Evolutionary conservation across 2,888 invertebrate species (phyloP), one percentile per base, ranked within the genome.

Genomic region (Dinocampus coccinellae): DNA sequence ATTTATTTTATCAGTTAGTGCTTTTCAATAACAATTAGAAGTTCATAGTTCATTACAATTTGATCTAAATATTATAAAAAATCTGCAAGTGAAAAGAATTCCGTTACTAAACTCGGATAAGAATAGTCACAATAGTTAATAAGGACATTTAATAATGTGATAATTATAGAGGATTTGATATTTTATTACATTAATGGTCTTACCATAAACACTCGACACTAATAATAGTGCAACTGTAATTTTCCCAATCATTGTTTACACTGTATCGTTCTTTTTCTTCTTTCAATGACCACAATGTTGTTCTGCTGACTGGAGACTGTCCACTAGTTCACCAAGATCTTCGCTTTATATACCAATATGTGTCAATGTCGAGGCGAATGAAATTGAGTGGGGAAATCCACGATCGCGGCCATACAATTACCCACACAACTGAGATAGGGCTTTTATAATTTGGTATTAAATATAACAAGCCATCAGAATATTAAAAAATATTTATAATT

Each of bases 291-390:
- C 72, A 16, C 34, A 67, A 34, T 22, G 62, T 60, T 29, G 29
- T 34, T 52, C 34, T 52, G 16, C 20, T 13, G 33, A 13, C 62
- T 68, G 58, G 57, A 63, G 61, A 77, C 76, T 78, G 77, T 36
- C 57, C 69, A 74, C 72, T 63, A 72, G 53, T 34, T 24, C 58
- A 61, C 70, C 57, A 63, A 74, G 69, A 72, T 63, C 67, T 62
- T 71, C 66, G 71, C 73, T 71, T 79, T 79, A 78, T 79, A 78
- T 79, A 79, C 75, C 70, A 69, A 71, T 64, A 39, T 69, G 73
- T 69, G 55, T 77, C 76, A 78, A 76, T 76, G 77, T 74, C 77
- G 72, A 73, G 70, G 67, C 67, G 74, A 74, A 72, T 70, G 69
- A 61, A 36, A n/a, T 10, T 47, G 69, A 72, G 79, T 79, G 78